Evolutionary conservation across 2,113 vertebrate genomes (phyloP), one percentile per base, ranked within the genome.

Genomic region (Tetrax tetrax): DNA sequence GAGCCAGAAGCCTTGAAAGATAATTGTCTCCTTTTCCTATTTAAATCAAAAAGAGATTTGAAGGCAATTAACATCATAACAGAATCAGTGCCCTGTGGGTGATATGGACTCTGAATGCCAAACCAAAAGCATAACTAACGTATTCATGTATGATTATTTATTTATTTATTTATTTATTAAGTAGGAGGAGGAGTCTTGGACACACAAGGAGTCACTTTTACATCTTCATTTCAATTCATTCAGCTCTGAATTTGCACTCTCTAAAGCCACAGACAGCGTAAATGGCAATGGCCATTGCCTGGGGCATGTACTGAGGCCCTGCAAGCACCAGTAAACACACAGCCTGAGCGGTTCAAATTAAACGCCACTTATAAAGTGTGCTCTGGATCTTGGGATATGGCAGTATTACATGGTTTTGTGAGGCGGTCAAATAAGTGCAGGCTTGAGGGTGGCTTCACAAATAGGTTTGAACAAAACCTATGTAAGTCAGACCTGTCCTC

Each of bases 301-400:
- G 68, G 45, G 63, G 28, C 57, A 53, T 0, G 7, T 9, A 5
- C 12, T 21, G 51, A 12, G 53, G 35, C 21, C 19, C 45, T 37
- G 13, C 31, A 35, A 53, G 60, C 21, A 14, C 25, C 7, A 2
- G 35, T 6, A 59, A 51, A 9, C 6, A 2, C 37, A 4, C 28
- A 47, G 24, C 35, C 60, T 0, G 0, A 22, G 59, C 7, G 64
- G 20, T n/a, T 33, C 21, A 24, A 27, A 13, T 35, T 14, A 29
- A 29, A 37, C 12, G 7, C 6, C 18, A 1, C 50, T 61, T 38
- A 15, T 23, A 6, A 5, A 16, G 24, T 8, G 41, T 13, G 9
- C 8, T 38, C 7, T 28, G 65, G 2, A 6, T 7, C 31, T 54
- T 31, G 7, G 41, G 17, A 13, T 7, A 28, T 38, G 18, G 15